Percentiles rank a stretch among this genome's conserved stretches.
phyloP scores from a whole-genome alignment of 2,113 vertebrate species.

The Sinocyclocheilus anshuiensis region DNA sequence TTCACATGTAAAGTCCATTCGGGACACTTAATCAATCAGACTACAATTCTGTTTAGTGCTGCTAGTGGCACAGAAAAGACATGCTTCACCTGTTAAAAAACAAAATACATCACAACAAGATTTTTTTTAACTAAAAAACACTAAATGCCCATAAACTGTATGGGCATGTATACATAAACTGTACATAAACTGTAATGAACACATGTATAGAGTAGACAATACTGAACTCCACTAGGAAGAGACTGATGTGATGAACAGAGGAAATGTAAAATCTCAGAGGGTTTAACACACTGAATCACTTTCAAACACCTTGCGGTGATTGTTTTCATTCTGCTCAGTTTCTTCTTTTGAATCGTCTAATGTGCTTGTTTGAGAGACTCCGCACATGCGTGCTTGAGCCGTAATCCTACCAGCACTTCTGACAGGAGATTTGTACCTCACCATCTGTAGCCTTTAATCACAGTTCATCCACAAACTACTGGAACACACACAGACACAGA shows the following conservation, averaged over 20 bases:
- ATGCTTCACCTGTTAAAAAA: too few relatives aligned
- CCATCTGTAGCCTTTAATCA: conserved; percentile 56
- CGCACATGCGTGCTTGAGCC: conserved; percentile 4
- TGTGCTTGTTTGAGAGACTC: background rate
- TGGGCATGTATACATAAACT: too few relatives aligned
- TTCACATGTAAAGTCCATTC: too few relatives aligned
- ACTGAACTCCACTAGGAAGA: background rate
- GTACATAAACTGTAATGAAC: too few relatives aligned
- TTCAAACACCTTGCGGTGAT: background rate
- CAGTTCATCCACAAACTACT: conserved; percentile 47
- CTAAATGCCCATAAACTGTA: too few relatives aligned
- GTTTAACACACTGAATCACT: background rate
- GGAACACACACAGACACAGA: background rate
- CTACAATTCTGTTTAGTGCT: too few relatives aligned
- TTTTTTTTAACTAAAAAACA: too few relatives aligned
- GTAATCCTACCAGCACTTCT: conserved; percentile 30
- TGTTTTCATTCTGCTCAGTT: background rate
- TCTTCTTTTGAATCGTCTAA: background rate
- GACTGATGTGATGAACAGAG: background rate
- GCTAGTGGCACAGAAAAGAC: too few relatives aligned
- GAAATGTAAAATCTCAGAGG: background rate
- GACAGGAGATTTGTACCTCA: conserved; percentile 46
- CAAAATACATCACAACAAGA: too few relatives aligned
- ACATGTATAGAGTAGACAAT: background rate
- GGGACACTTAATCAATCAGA: too few relatives aligned